Base-by-base conservation (phyloP, 2,797 vertebrate genomes). In the Lepus oiostolus region DNA sequence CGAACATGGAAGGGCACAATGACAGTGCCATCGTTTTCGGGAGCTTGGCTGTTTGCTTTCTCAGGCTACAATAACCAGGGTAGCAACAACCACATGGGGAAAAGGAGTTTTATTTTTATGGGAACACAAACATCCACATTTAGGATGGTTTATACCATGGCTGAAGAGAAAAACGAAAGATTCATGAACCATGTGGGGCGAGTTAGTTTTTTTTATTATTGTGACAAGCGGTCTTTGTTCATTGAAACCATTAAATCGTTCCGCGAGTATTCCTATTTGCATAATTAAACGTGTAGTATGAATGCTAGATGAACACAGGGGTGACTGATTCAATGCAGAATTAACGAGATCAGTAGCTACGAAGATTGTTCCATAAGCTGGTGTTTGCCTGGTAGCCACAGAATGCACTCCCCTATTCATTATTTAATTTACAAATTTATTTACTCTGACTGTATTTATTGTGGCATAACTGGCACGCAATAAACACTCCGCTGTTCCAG, bases 171-270 rank as follows among this genome's bases (percentile, higher is more conserved):
- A 47, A 97, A 95, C 60, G 85, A 81, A 93, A 91, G 85, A 96
- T n/a, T 58, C 28, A 70, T 96, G 95, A 96, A 97, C 16, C 96
- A 97, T 94, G 97, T 90, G 95, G 88, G 70, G 84, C 92, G 83
- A 83, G 89, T 94, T 47, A 80, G 79, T 97, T 86, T 79, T 85
- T 58, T 58, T 95, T 79, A 97, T 86, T 79, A 86, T 95, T 83
- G 76, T 70, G 60, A 95, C 95, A 96, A 95, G 71, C 67, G 90
- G 58, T 22, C 95, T 94, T 76, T 96, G 62, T 70, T 96, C 96
- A 96, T 16, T 70, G 89, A 86, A 95, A 97, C 95, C 83, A 97
- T 91, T 93, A 71, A 90, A 91, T 95, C 93, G 96, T 81, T 95
- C 95, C 81, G n/a, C 72, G 35, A 94, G 85, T 70, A 54, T 47